Evolutionary conservation across 2,113 vertebrate genomes (phyloP), one percentile per base, ranked within the genome.

Genomic region (Chaetodon auriga): DNA sequence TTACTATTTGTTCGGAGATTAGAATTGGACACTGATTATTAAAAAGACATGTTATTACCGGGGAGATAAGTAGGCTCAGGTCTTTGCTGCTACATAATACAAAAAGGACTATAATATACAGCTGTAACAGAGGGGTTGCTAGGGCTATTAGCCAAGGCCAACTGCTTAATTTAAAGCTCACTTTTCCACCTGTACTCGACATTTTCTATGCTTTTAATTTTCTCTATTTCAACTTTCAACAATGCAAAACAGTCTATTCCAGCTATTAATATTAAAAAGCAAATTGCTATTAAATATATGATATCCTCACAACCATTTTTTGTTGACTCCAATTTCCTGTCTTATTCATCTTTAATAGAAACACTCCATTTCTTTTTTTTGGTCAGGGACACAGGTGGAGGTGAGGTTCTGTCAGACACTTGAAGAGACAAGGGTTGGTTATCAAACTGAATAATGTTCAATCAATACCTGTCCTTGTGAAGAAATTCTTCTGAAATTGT

Each of bases 401-500:
- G 35, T 60, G 41, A 43, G 18, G 36, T 65, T 70, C 63, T 70
- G 58, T 25, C 36, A 13, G 6, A 65, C 30, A 63, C 54, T 53
- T 58, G 11, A 4, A 55, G 11, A 75, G 36, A 73, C 49, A 49
- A 72, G 51, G 7, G 9, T 19, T 70, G 51, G 9, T 48, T 80
- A 80, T 72, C 68, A 86, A 71, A 70, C 75, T 68, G 57, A 63
- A 64, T 8, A 49, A 79, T 69, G 23, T 62, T 25, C 18, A 36
- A 68, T 90, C 83, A 55, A 68, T 88, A 81, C 60, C 58, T 36
- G 60, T 64, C 64, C 83, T 58, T 63, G 36, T 64, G 49, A 66
- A 48, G 66, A 68, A 43, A 64, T 38, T 23, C 46, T 25, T 73
- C 35, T 58, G 7, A 75, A 60, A 69, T 72, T 68, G 35, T 62